Percentiles rank a stretch among this genome's conserved stretches.
Conservation (phyloP, 2,797 vertebrate genomes). For the Megalops cyprinoides region DNA sequence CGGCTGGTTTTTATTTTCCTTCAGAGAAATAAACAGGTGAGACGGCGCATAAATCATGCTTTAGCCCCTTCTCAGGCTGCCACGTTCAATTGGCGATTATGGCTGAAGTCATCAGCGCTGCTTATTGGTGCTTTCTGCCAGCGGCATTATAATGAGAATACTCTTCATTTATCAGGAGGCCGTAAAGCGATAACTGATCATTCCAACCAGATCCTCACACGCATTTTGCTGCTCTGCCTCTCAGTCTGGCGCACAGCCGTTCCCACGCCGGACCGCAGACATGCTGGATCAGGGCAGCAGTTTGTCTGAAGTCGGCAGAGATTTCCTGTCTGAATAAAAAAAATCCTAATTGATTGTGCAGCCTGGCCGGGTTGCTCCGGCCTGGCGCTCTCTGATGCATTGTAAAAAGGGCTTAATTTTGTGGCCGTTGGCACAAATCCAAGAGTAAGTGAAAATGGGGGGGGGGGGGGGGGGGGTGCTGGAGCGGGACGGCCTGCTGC, state of each 20-base stretch:
- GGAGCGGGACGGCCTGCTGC: slow-evolving; percentile 30
- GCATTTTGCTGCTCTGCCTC: too few species aligned
- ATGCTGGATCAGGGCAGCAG: not conserved
- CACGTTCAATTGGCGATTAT: not conserved
- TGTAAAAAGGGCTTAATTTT: slow-evolving; percentile 4
- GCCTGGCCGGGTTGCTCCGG: not conserved
- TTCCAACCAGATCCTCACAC: too few species aligned
- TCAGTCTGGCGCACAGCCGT: not conserved
- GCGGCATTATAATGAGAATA: not conserved
- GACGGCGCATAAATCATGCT: not conserved
- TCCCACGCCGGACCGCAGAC: not conserved
- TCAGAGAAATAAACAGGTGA: not conserved
- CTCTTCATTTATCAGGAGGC: not conserved
- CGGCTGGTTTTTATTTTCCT: not conserved
- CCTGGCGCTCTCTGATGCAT: slow-evolving; percentile 10
- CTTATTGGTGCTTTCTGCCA: slow-evolving; percentile 4
- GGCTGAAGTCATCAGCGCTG: not conserved
- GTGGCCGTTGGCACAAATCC: slow-evolving; percentile 20
- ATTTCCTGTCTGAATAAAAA: too few species aligned
- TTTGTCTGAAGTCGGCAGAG: too few species aligned
- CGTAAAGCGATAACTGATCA: too few species aligned
- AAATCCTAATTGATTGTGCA: too few species aligned
- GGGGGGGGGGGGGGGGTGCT: slow-evolving; percentile 20
- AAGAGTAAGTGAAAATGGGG: slow-evolving; percentile 5
- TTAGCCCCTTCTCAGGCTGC: not conserved